A percentile compares a stretch with the other conserved stretches of the same genome.
Conservation (phyloP, 2,797 vertebrate genomes). For the Poecilia velifera region DNA sequence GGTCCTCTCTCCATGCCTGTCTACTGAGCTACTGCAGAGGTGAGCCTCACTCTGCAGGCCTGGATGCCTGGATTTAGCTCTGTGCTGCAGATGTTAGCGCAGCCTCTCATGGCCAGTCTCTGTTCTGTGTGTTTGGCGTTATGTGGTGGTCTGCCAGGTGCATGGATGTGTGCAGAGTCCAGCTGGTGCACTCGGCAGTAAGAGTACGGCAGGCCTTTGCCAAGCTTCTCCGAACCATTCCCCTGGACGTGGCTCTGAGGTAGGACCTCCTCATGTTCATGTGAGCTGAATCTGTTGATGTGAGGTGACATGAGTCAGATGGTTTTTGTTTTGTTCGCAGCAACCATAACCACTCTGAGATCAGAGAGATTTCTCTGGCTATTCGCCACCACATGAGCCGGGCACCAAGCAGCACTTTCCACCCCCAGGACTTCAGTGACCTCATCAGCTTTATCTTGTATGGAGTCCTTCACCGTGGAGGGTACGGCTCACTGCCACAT, state of each 20-base stretch:
- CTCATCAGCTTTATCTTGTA: slow-evolving; percentile 98
- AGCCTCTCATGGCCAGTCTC: not conserved
- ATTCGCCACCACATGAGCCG: slow-evolving; percentile 94
- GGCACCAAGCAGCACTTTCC: slow-evolving; percentile 94
- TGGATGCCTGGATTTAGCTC: not conserved
- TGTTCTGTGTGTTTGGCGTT: slow-evolving; percentile 3
- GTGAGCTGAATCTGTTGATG: not conserved
- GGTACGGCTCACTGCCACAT: slow-evolving; percentile 77
- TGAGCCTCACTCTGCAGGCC: slow-evolving; percentile 58
- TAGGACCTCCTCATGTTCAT: slow-evolving; percentile 48
- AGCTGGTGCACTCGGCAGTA: slow-evolving; percentile 90
- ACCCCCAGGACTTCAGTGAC: slow-evolving; percentile 98
- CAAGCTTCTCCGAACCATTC: slow-evolving; percentile 91
- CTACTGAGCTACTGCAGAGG: slow-evolving; percentile 93
- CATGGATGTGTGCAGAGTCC: slow-evolving; percentile 94
- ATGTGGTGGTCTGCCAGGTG: slow-evolving; percentile 79
- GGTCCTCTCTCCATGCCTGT: slow-evolving; percentile 89
- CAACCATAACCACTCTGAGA: slow-evolving; percentile 90
- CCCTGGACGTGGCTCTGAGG: slow-evolving; percentile 92
- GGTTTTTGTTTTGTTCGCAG: slow-evolving; percentile 68
- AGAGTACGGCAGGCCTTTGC: slow-evolving; percentile 93
- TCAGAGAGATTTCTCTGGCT: slow-evolving; percentile 93
- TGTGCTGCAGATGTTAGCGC: not conserved
- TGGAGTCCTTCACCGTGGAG: slow-evolving; percentile 91
- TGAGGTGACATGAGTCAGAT: not conserved